Evolutionary conservation across 2,888 invertebrate genomes (phyloP), one percentile per base, ranked within the genome.

Genomic region (Quadriops clusia): DNA sequence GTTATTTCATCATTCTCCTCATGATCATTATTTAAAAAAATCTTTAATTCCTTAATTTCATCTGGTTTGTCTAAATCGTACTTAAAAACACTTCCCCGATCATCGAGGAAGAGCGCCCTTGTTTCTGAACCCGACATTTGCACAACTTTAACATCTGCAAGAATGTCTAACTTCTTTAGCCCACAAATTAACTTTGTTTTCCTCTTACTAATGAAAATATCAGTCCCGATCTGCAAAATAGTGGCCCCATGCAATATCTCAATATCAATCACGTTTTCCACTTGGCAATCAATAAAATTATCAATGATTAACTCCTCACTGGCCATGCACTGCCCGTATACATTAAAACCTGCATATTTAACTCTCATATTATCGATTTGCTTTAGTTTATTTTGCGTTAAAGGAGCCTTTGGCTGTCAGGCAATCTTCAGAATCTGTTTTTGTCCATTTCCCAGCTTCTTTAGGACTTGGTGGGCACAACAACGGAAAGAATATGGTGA

Each of bases 281-380:
- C 41, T 15, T 42, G 30, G 18, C 42, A 39, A 23, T 40, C 38
- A 21, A 34, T 45, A 34, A 56, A 52, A 15, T 39, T 40, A 30
- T 46, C 37, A 13, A 54, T 34, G 24, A 39, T 28, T 17, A 46
- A 23, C 28, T 40, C 35, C 25, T 39, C 34, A 23, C 31, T 28
- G 10, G 41, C 36, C 29, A 35, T 32, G 31, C 52, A 45, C 39
- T 61, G 59, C 17, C 51, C 50, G 46, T 58, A 60, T 30, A 59
- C 46, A 50, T 62, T 62, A 34, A 58, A 60, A 28, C 62, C 62
- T 28, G 46, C 51, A 42, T 50, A 56, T 42, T 49, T 51, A 18
- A 61, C 47, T 40, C 46, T 56, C 61, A 62, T 60, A 28, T 32
- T 55, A 56, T 54, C 40, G 53, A 53, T 55, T 50, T 40, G 38